A percentile compares a stretch with the other conserved stretches of the same genome.
These are phyloP conservation scores for Corbicula japonica DNA, from an alignment of 2,888 invertebrate species.

Conservation along the genomic window DNA sequence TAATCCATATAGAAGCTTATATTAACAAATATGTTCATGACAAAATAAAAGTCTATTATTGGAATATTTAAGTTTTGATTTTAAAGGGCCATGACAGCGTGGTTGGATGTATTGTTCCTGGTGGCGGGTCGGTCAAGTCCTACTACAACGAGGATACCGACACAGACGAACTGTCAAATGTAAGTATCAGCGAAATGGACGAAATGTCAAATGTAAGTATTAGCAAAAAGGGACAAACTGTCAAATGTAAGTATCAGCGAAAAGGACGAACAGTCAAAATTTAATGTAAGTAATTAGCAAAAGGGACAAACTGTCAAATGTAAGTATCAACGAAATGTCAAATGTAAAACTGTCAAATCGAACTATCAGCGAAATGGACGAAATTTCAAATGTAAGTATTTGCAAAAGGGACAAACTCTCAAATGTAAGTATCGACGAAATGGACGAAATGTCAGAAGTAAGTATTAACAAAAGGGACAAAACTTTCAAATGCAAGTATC, in stretches of 20 bases:
- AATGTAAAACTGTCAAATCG: conserved; percentile 46
- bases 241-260: conserved; percentile 33
- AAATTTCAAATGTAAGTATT: too few species aligned
- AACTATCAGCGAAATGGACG: background rate
- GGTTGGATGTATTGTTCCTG: conserved; percentile 62
- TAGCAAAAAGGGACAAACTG: too few species aligned
- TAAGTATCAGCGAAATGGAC: conserved; percentile 6
- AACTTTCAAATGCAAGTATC: too few species aligned
- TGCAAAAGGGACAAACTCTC: conserved; percentile 48
- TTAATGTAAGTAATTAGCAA: too few species aligned
- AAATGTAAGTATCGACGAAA: conserved; percentile 25
- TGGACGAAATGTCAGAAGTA: too few species aligned
- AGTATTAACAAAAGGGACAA: too few species aligned
- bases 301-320: conserved; percentile 46
- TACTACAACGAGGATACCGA: conserved; percentile 57
- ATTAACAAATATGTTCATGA: too few species aligned
- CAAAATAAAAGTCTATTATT: too few species aligned
- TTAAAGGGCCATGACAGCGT: conserved; percentile 72
- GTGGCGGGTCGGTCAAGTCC: conserved; percentile 38
- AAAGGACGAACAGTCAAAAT: too few species aligned
- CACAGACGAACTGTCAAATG: conserved; percentile 46
- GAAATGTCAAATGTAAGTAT: too few species aligned
- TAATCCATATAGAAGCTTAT: too few species aligned
- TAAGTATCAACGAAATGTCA: conserved; percentile 9
- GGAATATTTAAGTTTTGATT: too few species aligned